Evolutionary conservation across 2,797 vertebrate genomes (phyloP).

Genomic region (Synaphobranchus kaupii): DNA sequence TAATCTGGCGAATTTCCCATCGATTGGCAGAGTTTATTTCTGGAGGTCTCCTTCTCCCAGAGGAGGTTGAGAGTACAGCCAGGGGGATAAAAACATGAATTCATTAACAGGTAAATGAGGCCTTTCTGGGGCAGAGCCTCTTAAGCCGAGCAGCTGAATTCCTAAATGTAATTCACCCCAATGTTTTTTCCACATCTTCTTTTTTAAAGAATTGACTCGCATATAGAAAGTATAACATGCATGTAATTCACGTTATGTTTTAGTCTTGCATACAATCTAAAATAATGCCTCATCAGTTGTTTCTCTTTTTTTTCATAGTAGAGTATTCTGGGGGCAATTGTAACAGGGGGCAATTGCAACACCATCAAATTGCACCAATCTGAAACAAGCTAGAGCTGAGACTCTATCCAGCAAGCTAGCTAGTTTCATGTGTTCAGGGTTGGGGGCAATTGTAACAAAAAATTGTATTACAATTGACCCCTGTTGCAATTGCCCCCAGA

Average conservation of each 20-base stretch:
- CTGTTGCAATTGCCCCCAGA: no score
- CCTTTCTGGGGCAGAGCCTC: background rate
- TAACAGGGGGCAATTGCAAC: no score
- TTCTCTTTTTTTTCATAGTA: constrained; percentile 3
- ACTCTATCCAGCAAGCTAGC: no score
- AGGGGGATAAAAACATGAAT: constrained; percentile 14
- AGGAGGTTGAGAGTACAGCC: constrained; percentile 13
- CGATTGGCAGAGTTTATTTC: constrained; percentile 34
- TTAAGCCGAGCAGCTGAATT: background rate
- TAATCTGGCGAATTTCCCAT: constrained; percentile 29
- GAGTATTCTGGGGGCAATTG: no score
- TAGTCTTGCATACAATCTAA: background rate
- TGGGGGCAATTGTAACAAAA: no score
- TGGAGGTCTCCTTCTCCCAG: constrained; percentile 18
- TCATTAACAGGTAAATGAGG: constrained; percentile 13
- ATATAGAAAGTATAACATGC: background rate
- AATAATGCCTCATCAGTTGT: constrained; percentile 4
- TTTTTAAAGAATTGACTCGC: background rate
- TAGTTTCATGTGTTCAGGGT: no score
- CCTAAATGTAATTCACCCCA: background rate
- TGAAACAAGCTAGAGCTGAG: no score
- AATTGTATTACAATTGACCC: no score
- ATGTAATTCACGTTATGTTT: background rate
- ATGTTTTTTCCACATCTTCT: background rate
- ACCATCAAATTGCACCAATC: no score